phyloP scores from a whole-genome alignment of 2,113 vertebrate species.

The Noturus placidus region DNA sequence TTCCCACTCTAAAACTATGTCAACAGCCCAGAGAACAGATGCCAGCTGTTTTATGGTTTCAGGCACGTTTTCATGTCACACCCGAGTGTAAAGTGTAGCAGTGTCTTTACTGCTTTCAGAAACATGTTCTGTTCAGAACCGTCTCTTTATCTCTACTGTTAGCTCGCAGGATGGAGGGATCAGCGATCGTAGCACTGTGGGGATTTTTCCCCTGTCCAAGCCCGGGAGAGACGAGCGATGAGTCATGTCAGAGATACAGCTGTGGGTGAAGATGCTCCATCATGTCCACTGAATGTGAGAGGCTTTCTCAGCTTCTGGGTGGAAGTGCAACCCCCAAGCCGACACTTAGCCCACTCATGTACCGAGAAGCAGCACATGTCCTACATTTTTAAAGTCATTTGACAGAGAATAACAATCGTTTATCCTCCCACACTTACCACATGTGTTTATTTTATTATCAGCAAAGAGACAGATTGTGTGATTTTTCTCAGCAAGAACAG shows the following conservation, averaged over 20 bases:
- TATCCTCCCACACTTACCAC: slow-evolving; percentile 11
- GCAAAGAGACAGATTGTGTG: neutral
- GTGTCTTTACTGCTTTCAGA: neutral
- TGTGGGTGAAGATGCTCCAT: slow-evolving; percentile 27
- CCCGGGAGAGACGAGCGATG: neutral
- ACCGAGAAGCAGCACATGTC: slow-evolving; percentile 1
- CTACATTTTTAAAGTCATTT: neutral
- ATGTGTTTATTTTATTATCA: neutral
- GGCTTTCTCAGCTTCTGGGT: slow-evolving; percentile 8
- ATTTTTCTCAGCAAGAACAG: neutral
- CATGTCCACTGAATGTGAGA: slow-evolving; percentile 3
- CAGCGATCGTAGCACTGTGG: neutral
- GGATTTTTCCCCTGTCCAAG: neutral
- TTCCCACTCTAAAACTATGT: slow-evolving; percentile 7
- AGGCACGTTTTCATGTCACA: slow-evolving; percentile 14
- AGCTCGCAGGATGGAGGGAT: slow-evolving; percentile 13
- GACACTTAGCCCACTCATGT: slow-evolving; percentile 24
- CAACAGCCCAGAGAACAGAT: slow-evolving; percentile 27
- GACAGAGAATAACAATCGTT: neutral
- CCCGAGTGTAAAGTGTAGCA: neutral
- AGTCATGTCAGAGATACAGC: slow-evolving; percentile 31
- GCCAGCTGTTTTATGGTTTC: neutral
- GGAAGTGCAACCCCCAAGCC: neutral
- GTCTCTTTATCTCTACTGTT: neutral
- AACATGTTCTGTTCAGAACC: neutral